These are phyloP conservation scores for Boloria euphrosyne DNA, from an alignment of 2,888 invertebrate genomes.

Conservation along the genomic window DNA sequence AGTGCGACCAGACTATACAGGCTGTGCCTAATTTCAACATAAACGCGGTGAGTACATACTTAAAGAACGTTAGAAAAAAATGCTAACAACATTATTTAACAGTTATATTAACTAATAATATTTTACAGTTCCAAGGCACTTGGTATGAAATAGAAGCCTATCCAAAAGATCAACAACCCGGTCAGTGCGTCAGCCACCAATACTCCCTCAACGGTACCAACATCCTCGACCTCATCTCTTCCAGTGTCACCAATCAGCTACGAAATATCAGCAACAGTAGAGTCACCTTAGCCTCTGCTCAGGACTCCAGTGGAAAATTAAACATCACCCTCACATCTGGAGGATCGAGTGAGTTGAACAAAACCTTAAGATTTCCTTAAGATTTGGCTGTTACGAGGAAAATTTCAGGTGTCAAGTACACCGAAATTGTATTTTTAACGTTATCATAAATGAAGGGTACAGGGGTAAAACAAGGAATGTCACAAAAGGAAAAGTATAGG, in stretches of 20 bases:
- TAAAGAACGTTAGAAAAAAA: not conserved
- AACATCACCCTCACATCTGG: constrained; percentile 43
- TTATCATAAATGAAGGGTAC: too few species aligned
- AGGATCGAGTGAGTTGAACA: constrained; percentile 48
- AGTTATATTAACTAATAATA: not conserved
- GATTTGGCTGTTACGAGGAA: too few species aligned
- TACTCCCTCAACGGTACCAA: constrained; percentile 45
- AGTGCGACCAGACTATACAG: constrained; percentile 56
- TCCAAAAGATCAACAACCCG: constrained; percentile 53
- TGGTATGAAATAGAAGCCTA: constrained; percentile 61
- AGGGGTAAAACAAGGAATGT: too few species aligned
- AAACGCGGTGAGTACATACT: constrained; percentile 42
- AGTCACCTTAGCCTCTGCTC: constrained; percentile 45
- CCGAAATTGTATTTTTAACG: too few species aligned
- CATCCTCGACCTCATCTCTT: constrained; percentile 50
- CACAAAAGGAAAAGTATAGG: too few species aligned
- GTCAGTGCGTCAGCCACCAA: constrained; percentile 59
- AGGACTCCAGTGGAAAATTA: constrained; percentile 54
- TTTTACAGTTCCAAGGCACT: constrained; percentile 53
- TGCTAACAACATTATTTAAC: not conserved
- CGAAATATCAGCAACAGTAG: constrained; percentile 44
- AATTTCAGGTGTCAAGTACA: too few species aligned
- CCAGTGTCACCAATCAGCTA: constrained; percentile 52
- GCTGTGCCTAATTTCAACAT: constrained; percentile 54
- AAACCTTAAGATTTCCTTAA: not conserved